Conservation (phyloP, 1,140 invertebrate species). For the Himalopsyche phryganea region DNA sequence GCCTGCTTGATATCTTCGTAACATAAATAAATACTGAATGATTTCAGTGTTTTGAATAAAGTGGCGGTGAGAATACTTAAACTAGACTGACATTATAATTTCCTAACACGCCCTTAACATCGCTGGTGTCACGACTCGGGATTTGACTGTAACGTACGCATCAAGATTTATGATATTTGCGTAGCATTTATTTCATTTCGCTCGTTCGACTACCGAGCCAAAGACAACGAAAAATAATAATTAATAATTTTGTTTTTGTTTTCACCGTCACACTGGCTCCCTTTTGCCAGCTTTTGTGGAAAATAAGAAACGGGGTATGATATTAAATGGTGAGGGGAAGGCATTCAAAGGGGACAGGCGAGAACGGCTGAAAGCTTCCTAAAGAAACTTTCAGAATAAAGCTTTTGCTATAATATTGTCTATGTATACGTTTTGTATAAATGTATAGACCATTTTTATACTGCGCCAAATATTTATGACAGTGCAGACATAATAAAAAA, state of each 20-base stretch:
- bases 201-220: slow-evolving; percentile 14
- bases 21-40: too few relatives aligned
- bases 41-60: not conserved
- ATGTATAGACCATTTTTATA: not conserved
- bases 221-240: slow-evolving; percentile 29
- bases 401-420: not conserved
- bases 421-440: too few relatives aligned
- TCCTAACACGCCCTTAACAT: slow-evolving; percentile 7
- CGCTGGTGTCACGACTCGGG: slow-evolving; percentile 20
- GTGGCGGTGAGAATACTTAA: not conserved
- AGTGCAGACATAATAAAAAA: too few relatives aligned
- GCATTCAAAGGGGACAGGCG: not conserved
- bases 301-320: too few relatives aligned
- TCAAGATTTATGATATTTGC: slow-evolving; percentile 33
- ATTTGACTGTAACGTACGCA: slow-evolving; percentile 31
- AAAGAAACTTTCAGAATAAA: slow-evolving; percentile 1
- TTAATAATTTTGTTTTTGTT: slow-evolving; percentile 33
- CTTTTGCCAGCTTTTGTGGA: not conserved
- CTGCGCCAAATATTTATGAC: too few relatives aligned
- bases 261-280: slow-evolving; percentile 14
- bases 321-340: too few relatives aligned
- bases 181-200: slow-evolving; percentile 28
- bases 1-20: too few relatives aligned
- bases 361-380: not conserved
- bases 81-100: not conserved